Percentiles rank a stretch among this genome's conserved stretches.
phyloP scores from a whole-genome alignment of 2,113 vertebrate genomes.

The Thunnus thynnus region DNA sequence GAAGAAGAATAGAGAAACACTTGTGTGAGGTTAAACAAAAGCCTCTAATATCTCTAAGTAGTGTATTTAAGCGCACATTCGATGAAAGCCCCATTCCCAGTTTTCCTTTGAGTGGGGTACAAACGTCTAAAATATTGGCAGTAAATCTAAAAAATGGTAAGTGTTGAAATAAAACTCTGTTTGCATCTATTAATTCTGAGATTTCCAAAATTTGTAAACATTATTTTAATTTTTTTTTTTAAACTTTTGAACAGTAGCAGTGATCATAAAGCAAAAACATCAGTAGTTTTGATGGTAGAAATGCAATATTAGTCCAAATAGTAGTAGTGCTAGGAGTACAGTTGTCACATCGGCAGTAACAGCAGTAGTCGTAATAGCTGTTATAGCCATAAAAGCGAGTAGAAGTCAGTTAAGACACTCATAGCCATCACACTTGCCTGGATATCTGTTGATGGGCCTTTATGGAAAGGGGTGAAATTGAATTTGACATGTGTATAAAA shows the following conservation, averaged over 20 bases:
- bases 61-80: too few species aligned
- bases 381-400: background rate
- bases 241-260: background rate
- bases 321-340: background rate
- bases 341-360: background rate
- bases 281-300: background rate
- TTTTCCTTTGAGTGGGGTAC: too few species aligned
- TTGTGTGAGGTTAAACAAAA: too few species aligned
- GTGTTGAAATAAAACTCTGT: background rate
- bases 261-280: background rate
- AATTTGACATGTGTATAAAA: conserved; percentile 45
- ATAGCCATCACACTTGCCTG: background rate
- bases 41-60: too few species aligned
- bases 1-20: too few species aligned
- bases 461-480: conserved; percentile 27
- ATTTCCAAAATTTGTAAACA: background rate
- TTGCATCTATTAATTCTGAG: background rate
- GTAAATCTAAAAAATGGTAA: too few species aligned
- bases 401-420: background rate
- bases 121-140: too few species aligned
- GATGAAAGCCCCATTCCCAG: too few species aligned
- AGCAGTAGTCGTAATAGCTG: conserved; percentile 1
- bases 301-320: background rate
- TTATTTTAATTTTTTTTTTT: too few species aligned
- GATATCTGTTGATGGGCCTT: conserved; percentile 4